Evolutionary conservation across 2,888 invertebrate species (phyloP), one percentile per base, ranked within the genome.

Genomic region (Coelinius sp.): DNA sequence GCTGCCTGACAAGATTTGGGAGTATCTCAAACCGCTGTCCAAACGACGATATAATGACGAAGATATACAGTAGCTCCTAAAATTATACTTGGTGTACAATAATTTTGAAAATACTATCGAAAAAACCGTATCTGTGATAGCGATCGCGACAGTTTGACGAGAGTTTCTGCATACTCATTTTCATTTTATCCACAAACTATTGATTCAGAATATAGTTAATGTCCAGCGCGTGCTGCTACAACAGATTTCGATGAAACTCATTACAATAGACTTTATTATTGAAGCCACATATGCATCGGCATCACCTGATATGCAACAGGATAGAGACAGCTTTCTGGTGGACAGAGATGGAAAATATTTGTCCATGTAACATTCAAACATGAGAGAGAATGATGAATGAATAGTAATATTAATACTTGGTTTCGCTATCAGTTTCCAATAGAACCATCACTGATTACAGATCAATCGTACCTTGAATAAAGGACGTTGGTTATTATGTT

Each of bases 1-100:
- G 86, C 86, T 86, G 86, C 86, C 86, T 86, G 83, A 82, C 85
- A 85, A 84, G 83, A 86, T 86, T 85, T 84, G 83, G 81, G 83
- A 86, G 85, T 86, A 85, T 79, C 86, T 79, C 77, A 10, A 10
- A 35, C 35, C 35, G 6, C 35, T 35, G 8, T 10, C 35, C 35
- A 8, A 35, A 35, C 35, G 35, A 6, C 5, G 10, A 35, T 35
- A 35, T 7, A 1, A 8, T 35, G 6, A 8, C 7, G 10, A 35
- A 8, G 3, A 35, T 1, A 1, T 35, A 6, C 35, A 35, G 3
- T 10, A 35, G 8, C 35, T 35, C 10, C 5, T 35, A 10, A 10
- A 35, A 35, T 35, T 1, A 35, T 8, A 35, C 10, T 35, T 1
- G 8, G 10, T 35, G 35, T 7, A 35, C 35, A 35, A 35, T 8